Conservation (phyloP, 53 echinoderm and acorn worm species). For the Echinarachnius parma region DNA sequence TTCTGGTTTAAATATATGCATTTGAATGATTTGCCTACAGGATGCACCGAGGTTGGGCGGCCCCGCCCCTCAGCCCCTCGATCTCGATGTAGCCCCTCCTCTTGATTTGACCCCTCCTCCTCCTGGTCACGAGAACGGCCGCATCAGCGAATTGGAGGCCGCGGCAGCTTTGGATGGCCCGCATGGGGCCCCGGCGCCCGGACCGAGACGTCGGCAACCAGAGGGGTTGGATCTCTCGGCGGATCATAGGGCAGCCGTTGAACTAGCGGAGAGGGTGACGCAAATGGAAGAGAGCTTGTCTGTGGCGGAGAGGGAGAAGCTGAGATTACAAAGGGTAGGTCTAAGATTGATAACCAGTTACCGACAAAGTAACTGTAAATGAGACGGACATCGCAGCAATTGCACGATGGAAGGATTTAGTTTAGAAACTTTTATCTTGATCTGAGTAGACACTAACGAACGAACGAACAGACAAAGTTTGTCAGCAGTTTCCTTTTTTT, state of each 20-base stretch:
- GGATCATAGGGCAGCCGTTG: constrained; percentile 31
- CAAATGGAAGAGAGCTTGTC: constrained; percentile 72
- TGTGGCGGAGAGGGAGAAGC: constrained; percentile 73
- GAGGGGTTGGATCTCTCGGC: constrained; percentile 37
- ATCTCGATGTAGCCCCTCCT: not conserved
- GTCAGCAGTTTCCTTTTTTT: too few relatives aligned
- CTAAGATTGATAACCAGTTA: too few relatives aligned
- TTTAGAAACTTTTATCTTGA: too few relatives aligned
- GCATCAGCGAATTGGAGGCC: constrained; percentile 23
- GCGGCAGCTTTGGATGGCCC: constrained; percentile 24
- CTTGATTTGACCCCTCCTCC: too few relatives aligned
- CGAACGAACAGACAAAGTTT: too few relatives aligned
- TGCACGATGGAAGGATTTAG: too few relatives aligned
- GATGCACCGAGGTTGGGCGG: not conserved
- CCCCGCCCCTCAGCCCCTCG: not conserved
- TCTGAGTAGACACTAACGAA: too few relatives aligned
- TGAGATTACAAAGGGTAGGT: constrained; percentile 72
- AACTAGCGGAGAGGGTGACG: constrained; percentile 50
- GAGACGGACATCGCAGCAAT: too few relatives aligned
- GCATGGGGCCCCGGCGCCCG: constrained; percentile 32
- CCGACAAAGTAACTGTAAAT: too few relatives aligned
- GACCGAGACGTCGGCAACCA: not conserved
- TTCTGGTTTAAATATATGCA: too few relatives aligned
- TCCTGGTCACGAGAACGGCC: constrained; percentile 37
- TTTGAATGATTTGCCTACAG: not conserved